These are phyloP conservation scores for Saguinus imperator DNA, from an alignment of 2,113 vertebrate genomes.

Conservation along the genomic window DNA sequence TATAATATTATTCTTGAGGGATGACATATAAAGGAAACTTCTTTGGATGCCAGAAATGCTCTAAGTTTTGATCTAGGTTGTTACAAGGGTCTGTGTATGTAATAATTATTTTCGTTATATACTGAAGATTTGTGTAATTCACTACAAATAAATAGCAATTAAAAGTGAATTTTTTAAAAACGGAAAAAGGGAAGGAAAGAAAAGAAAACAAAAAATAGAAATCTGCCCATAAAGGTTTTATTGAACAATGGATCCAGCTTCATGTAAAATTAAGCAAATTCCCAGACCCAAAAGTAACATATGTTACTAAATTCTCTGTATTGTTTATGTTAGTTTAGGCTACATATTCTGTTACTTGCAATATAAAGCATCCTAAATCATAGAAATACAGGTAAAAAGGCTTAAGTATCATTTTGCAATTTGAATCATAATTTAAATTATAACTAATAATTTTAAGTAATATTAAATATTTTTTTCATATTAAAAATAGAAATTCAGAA, in stretches of 20 bases:
- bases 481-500: background rate
- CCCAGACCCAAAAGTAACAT: background rate
- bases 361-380: background rate
- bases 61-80: background rate
- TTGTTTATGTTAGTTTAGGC: background rate
- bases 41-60: background rate
- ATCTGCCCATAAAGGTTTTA: background rate
- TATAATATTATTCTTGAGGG: background rate
- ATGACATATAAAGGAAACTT: background rate
- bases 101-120: background rate
- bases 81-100: background rate
- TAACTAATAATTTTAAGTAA: too few relatives aligned
- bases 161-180: background rate
- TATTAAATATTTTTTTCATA: conserved; percentile 1
- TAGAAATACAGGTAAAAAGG: background rate
- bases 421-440: background rate
- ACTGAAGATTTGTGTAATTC: background rate
- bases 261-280: background rate
- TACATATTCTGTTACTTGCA: background rate
- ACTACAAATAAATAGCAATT: background rate
- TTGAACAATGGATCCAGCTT: background rate
- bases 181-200: background rate
- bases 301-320: background rate
- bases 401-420: background rate
- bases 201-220: background rate